A percentile compares a stretch with the other conserved stretches of the same genome.
These are phyloP conservation scores for Selene dorsalis DNA, from an alignment of 2,797 vertebrate species.

Conservation along the genomic window DNA sequence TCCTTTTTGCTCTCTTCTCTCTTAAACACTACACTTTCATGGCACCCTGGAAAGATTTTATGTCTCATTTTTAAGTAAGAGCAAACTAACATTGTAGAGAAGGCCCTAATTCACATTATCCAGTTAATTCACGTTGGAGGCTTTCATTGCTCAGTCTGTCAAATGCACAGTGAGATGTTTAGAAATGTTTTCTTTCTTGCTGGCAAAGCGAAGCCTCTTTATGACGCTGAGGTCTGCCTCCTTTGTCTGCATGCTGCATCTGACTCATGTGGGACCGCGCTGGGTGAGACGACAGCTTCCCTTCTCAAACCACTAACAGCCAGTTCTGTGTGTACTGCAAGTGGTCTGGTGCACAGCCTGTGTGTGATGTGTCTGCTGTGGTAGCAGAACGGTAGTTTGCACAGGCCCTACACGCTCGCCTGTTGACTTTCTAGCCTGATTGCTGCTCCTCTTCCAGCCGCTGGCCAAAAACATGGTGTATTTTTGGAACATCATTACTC, in stretches of 20 bases:
- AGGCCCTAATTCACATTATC: neutral
- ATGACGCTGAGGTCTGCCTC: slow-evolving; percentile 64
- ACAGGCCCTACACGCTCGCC: slow-evolving; percentile 46
- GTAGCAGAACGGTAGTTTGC: slow-evolving; percentile 65
- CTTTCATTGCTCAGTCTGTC: neutral
- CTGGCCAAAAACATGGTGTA: slow-evolving; percentile 61
- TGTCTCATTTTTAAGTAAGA: slow-evolving; percentile 22
- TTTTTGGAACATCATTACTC: slow-evolving; percentile 71
- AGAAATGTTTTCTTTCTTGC: slow-evolving; percentile 27
- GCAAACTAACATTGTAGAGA: slow-evolving; percentile 15
- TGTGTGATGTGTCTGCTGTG: slow-evolving; percentile 78
- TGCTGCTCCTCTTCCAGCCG: slow-evolving; percentile 55
- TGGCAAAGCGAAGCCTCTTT: slow-evolving; percentile 44
- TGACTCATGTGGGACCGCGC: slow-evolving; percentile 73
- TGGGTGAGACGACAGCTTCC: slow-evolving; percentile 78
- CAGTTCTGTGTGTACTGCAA: slow-evolving; percentile 75
- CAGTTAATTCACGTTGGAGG: neutral
- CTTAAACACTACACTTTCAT: slow-evolving; percentile 54
- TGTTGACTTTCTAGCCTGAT: slow-evolving; percentile 69
- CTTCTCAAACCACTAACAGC: slow-evolving; percentile 80
- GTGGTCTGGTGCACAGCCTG: slow-evolving; percentile 77
- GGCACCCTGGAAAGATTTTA: slow-evolving; percentile 51
- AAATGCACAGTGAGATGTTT: neutral
- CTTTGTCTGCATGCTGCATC: slow-evolving; percentile 67
- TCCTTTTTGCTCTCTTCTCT: slow-evolving; percentile 61